Evolutionary conservation across 2,888 invertebrate species (phyloP).

Genomic region (Cheilosia vulpina): DNA sequence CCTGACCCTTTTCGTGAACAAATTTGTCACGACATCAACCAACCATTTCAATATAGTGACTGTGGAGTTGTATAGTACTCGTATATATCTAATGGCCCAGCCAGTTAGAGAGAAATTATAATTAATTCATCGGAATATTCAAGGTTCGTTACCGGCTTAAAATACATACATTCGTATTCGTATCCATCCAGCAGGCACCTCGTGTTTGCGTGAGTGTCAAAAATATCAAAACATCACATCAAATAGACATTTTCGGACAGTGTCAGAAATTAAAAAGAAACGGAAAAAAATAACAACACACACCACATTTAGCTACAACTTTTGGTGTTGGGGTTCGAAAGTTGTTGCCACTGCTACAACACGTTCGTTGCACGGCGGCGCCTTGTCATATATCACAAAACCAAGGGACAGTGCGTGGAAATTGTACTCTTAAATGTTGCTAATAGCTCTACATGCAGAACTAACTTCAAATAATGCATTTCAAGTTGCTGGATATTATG

Average conservation of each 20-base stretch:
- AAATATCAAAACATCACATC: conserved; percentile 84
- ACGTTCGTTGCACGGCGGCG: neutral
- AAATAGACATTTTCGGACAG: conserved; percentile 79
- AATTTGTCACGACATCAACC: conserved; percentile 73
- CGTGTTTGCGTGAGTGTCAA: conserved; percentile 82
- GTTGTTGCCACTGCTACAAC: conserved; percentile 20
- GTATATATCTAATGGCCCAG: conserved; percentile 20
- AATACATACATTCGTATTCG: conserved; percentile 34
- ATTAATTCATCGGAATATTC: conserved; percentile 73
- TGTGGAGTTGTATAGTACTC: conserved; percentile 11
- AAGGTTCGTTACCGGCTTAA: conserved; percentile 72
- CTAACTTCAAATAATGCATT: neutral
- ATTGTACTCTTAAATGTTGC: conserved; percentile 37
- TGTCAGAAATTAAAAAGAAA: conserved; percentile 60
- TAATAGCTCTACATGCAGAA: conserved; percentile 15
- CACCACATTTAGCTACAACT: conserved; percentile 21
- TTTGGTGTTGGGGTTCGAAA: conserved; percentile 31
- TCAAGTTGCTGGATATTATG: neutral
- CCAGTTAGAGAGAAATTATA: conserved; percentile 62
- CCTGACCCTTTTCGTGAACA: conserved; percentile 69
- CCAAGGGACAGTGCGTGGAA: conserved; percentile 6
- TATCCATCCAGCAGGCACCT: conserved; percentile 69
- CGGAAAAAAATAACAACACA: conserved; percentile 16
- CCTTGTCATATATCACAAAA: conserved; percentile 44
- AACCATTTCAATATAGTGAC: conserved; percentile 27